Evolutionary conservation across 2,797 vertebrate genomes (phyloP), one percentile per base, ranked within the genome.

Genomic region (Limosa lapponica): DNA sequence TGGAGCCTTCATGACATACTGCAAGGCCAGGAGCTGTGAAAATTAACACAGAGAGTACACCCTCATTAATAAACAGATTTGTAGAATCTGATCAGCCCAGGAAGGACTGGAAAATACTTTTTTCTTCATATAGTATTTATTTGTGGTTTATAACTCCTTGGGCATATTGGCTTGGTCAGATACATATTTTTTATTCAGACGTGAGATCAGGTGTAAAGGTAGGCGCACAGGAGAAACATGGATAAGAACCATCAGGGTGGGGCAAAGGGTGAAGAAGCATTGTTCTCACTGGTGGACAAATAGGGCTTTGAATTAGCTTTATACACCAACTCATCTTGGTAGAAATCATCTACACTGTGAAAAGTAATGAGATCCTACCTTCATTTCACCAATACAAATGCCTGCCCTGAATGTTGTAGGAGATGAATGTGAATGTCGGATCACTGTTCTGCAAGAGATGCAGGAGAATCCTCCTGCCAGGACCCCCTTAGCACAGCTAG

Each of bases 1-100:
- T 86, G 73, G 51, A 95, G 27, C 52, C 81, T 95, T 83, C 83
- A 66, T 32, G 82, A 64, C 37, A 83, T n/a, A 55, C 30, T 78
- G 66, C 48, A 85, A 61, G 32, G 32, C 46, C 83, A 93, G 48
- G 84, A 77, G 36, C 72, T 62, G 28, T 95, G 83, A 94, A 78
- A 90, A 58, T 27, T 41, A 73, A 61, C 86, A 14, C 23, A 55
- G 46, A 66, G n/a, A 57, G n/a, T 71, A 86, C 25, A 57, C 1
- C 6, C 7, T 25, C 5, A 6, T 71, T 83, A 90, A 82, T 46
- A 65, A 72, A 69, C 3, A 66, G 36, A 79, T 89, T 95, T 79
- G 44, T 34, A 79, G 48, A 80, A 70, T 78, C 19, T 87, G 27
- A 84, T 75, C 41, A 75, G 28, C n/a, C 5, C 44, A 87, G 52